These are phyloP conservation scores for Chionoecetes opilio DNA, from an alignment of 1,140 invertebrate genomes.

Conservation along the genomic window DNA sequence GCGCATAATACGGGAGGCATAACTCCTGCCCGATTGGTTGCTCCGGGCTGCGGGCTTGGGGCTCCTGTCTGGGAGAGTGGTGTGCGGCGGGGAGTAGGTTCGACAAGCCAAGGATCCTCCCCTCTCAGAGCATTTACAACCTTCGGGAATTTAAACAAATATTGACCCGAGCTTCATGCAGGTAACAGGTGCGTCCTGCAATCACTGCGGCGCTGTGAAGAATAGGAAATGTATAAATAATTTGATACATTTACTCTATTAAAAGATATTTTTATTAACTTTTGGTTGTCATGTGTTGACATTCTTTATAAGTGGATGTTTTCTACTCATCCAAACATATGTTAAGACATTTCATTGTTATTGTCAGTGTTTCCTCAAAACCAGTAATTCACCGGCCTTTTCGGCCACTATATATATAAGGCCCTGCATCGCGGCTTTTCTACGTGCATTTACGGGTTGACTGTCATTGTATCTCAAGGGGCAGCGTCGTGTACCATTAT, in stretches of 20 bases:
- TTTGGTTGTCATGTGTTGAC: no score
- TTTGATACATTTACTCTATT: no score
- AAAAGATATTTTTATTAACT: no score
- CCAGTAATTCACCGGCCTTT: no score
- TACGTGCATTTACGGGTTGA: background rate
- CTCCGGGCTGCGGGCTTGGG: background rate
- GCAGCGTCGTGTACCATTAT: background rate
- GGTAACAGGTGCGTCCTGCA: no score
- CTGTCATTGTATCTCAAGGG: background rate
- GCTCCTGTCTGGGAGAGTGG: background rate
- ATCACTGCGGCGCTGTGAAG: no score
- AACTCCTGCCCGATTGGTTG: background rate
- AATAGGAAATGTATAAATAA: no score
- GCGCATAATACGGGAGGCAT: background rate
- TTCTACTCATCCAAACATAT: no score
- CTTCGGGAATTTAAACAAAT: constrained; percentile 10
- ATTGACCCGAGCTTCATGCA: no score
- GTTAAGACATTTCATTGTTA: no score
- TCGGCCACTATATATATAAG: background rate
- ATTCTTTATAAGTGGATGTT: no score
- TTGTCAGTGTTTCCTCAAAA: no score
- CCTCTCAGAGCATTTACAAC: background rate
- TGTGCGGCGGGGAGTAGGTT: background rate
- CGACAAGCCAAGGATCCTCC: background rate
- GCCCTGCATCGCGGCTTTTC: background rate